Evolutionary conservation across 2,113 vertebrate genomes (phyloP).

Genomic region (Myotis brandtii): DNA sequence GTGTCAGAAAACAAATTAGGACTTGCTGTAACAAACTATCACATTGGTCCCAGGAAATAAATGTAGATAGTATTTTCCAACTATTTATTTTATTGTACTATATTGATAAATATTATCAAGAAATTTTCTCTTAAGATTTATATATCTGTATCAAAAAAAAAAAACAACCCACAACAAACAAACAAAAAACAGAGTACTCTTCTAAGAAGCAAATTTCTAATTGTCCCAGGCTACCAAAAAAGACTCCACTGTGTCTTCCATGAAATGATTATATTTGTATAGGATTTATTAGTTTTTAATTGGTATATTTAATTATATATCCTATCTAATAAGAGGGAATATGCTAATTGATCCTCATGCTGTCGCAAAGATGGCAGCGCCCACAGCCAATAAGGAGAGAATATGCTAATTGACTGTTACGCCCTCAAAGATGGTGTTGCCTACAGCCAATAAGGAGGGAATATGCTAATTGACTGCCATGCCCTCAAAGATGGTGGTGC

Average conservation of each 20-base stretch:
- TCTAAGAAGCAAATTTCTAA: background rate
- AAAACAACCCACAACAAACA: background rate
- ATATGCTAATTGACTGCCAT: no score
- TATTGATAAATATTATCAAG: background rate
- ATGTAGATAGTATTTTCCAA: background rate
- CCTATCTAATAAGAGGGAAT: no score
- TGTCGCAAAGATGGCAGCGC: no score
- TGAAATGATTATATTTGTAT: background rate
- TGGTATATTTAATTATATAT: background rate
- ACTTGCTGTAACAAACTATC: background rate
- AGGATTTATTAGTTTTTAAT: background rate
- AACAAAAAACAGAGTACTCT: background rate
- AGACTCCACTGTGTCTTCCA: background rate
- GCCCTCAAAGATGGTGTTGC: no score
- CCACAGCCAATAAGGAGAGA: no score
- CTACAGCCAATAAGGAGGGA: no score
- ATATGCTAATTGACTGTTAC: no score
- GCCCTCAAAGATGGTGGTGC: no score
- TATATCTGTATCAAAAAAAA: background rate
- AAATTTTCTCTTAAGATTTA: background rate
- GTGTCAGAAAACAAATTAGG: background rate
- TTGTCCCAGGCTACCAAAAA: background rate
- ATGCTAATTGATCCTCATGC: no score
- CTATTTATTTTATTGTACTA: background rate
- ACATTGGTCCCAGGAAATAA: background rate